phyloP scores from a whole-genome alignment of 2,888 invertebrate genomes.

The Brenthis ino region DNA sequence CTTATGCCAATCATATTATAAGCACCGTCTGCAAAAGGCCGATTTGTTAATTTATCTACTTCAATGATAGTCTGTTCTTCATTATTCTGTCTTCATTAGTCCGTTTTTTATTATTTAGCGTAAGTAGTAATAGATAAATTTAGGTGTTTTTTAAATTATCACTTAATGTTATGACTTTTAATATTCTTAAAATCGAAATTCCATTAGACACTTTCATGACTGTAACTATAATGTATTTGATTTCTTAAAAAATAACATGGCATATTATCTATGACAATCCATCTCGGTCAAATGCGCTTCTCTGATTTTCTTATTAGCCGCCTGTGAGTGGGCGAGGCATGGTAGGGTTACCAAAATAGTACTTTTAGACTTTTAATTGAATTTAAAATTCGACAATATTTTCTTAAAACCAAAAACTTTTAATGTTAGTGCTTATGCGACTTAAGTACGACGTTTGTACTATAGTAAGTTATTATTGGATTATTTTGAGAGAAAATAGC shows the following conservation, averaged over 20 bases:
- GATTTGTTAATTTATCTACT: slow-evolving; percentile 26
- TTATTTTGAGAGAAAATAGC: no score
- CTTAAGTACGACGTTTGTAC: no score
- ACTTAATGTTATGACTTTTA: background rate
- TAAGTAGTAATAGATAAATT: no score
- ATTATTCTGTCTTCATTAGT: no score
- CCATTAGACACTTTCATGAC: slow-evolving; percentile 63
- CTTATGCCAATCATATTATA: slow-evolving; percentile 72
- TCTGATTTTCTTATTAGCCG: slow-evolving; percentile 64
- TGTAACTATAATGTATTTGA: slow-evolving; percentile 57
- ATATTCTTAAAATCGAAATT: slow-evolving; percentile 1
- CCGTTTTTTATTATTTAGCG: background rate
- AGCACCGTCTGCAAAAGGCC: slow-evolving; percentile 40
- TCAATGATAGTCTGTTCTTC: no score
- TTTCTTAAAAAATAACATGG: slow-evolving; percentile 69
- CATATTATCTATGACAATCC: slow-evolving; percentile 70
- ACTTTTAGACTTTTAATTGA: background rate
- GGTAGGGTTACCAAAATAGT: slow-evolving; percentile 38
- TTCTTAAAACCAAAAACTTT: no score
- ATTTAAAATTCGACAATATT: background rate
- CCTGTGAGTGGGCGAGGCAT: slow-evolving; percentile 65
- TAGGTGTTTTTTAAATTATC: no score
- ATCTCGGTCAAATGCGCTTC: slow-evolving; percentile 65
- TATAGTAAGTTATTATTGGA: no score
- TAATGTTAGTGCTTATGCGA: no score